Conservation (phyloP, 2,797 vertebrate genomes). For the Sebastes wilsoni region DNA sequence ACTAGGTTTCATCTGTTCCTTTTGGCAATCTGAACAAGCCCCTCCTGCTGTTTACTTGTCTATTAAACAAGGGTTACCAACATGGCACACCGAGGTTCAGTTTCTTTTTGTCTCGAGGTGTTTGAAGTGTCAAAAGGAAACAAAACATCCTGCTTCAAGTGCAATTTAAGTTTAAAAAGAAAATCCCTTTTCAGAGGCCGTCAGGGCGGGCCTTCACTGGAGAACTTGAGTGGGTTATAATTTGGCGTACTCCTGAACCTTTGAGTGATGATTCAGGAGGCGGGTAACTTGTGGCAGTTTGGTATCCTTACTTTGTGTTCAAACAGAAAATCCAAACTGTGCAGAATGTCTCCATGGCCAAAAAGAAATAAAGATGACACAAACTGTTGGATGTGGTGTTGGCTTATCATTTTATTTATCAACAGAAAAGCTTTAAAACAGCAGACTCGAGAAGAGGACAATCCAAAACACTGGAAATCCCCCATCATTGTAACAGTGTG, state of each 20-base stretch:
- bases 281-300: conserved; percentile 31
- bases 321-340: conserved; percentile 57
- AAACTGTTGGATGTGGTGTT: conserved; percentile 53
- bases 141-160: not conserved
- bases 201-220: not conserved
- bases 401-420: conserved; percentile 61
- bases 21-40: conserved; percentile 26
- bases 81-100: conserved; percentile 13
- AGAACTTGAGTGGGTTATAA: conserved; percentile 7
- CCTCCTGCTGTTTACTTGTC: conserved; percentile 28
- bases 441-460: not conserved
- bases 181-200: no score
- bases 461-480: not conserved
- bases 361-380: conserved; percentile 64
- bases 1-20: conserved; percentile 5
- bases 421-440: conserved; percentile 43
- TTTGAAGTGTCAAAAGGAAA: conserved; percentile 3
- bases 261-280: conserved; percentile 22
- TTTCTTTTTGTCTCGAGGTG: conserved; percentile 23
- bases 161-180: not conserved
- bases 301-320: conserved; percentile 53
- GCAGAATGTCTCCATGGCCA: conserved; percentile 54
- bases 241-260: conserved; percentile 8
- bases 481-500: not conserved
- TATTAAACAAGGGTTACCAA: conserved; percentile 50